Evolutionary conservation across 2,113 vertebrate species (phyloP).

Genomic region (Heterochromis multidens): DNA sequence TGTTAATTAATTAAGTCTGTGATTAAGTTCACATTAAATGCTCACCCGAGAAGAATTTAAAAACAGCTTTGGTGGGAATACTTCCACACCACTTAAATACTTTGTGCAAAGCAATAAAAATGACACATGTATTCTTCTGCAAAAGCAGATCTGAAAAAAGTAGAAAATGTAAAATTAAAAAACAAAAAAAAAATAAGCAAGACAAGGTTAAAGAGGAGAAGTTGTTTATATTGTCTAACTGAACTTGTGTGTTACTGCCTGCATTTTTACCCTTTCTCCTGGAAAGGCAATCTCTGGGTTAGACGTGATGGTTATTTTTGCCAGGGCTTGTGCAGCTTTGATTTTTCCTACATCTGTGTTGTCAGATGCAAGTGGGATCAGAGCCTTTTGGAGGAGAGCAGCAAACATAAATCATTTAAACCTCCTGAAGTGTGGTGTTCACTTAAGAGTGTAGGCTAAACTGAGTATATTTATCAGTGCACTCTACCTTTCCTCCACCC

Average conservation of each 20-base stretch:
- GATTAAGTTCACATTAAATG: not conserved
- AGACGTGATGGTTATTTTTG: constrained; percentile 94
- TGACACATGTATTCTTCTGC: not conserved
- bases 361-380: constrained; percentile 90
- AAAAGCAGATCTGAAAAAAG: not conserved
- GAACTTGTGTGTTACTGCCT: not conserved
- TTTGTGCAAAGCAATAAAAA: not conserved
- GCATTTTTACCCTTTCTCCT: constrained; percentile 83
- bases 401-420: not conserved
- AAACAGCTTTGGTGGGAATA: not conserved
- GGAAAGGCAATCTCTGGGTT: constrained; percentile 95
- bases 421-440: not conserved
- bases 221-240: not conserved
- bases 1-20: not conserved
- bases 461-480: not conserved
- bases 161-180: not conserved
- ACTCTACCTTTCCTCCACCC: constrained; percentile 93
- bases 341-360: constrained; percentile 89
- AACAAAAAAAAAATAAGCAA: not conserved
- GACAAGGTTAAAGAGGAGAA: not conserved
- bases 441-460: not conserved
- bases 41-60: not conserved
- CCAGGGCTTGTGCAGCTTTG: constrained; percentile 93
- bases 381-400: constrained; percentile 74
- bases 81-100: not conserved